Percentiles rank a stretch among this genome's conserved stretches.
These are phyloP conservation scores for Telenomus remus DNA, from an alignment of 1,140 invertebrate species.

Conservation along the genomic window DNA sequence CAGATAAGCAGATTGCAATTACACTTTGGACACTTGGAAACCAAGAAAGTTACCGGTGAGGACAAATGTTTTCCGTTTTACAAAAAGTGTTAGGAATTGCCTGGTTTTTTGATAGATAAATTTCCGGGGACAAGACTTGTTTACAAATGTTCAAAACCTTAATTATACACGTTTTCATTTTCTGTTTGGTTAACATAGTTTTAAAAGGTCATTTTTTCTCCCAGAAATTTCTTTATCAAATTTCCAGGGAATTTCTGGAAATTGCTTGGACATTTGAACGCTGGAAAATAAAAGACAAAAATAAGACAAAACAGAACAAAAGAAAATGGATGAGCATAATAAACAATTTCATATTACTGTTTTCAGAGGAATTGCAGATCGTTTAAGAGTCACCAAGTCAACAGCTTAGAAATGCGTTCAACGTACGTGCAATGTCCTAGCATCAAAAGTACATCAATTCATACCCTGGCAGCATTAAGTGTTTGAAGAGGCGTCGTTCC, in stretches of 20 bases:
- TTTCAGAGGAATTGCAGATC: neutral
- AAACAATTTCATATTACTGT: neutral
- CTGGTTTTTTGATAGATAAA: no score
- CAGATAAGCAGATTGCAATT: slow-evolving; percentile 1
- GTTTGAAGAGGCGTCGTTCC: slow-evolving; percentile 1
- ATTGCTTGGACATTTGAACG: no score
- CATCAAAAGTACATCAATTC: neutral
- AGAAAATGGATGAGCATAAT: neutral
- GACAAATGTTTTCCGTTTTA: no score
- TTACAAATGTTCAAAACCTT: no score
- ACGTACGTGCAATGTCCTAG: neutral
- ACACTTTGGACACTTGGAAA: slow-evolving; percentile 1
- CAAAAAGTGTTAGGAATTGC: neutral
- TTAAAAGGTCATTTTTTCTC: no score
- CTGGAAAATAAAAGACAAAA: neutral
- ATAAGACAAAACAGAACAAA: neutral
- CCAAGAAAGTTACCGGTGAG: neutral
- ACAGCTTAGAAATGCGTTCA: slow-evolving; percentile 4
- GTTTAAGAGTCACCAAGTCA: neutral
- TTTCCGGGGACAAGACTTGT: no score
- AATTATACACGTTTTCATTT: no score
- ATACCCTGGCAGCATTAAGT: neutral
- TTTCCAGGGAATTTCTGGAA: no score
- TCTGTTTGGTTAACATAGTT: no score
- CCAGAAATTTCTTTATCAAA: no score